phyloP scores from a whole-genome alignment of 2,797 vertebrate species.

The Premnoplex brunnescens region DNA sequence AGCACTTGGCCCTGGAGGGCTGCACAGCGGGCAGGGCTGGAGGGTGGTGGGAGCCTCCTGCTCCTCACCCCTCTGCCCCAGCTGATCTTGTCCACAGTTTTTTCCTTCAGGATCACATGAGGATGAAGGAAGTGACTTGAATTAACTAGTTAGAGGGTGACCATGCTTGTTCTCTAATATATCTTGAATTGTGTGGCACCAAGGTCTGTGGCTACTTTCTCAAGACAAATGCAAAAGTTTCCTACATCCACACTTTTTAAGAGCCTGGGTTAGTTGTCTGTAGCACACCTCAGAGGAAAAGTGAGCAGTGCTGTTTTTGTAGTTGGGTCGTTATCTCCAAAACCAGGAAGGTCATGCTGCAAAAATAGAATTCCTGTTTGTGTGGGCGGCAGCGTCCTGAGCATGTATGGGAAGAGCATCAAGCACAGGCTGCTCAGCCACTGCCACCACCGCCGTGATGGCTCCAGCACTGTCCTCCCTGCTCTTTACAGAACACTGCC shows the following conservation, averaged over 20 bases:
- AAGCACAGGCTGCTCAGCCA: neutral
- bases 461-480: neutral
- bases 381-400: neutral
- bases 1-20: fast-evolving
- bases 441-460: neutral
- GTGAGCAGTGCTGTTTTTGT: neutral
- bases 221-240: neutral
- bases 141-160: neutral
- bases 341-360: neutral
- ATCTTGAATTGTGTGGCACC: neutral
- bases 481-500: neutral
- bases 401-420: neutral
- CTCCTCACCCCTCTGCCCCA: fast-evolving
- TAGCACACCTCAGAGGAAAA: neutral
- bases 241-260: neutral
- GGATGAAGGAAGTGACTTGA: neutral
- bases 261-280: neutral
- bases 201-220: neutral
- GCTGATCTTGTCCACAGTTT: fast-evolving
- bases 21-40: neutral
- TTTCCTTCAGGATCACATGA: neutral
- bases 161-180: fast-evolving
- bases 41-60: neutral
- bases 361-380: slow-evolving; percentile 40
- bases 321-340: neutral